These are phyloP conservation scores for Carabus problematicus DNA, from an alignment of 2,888 invertebrate genomes.

Conservation along the genomic window DNA sequence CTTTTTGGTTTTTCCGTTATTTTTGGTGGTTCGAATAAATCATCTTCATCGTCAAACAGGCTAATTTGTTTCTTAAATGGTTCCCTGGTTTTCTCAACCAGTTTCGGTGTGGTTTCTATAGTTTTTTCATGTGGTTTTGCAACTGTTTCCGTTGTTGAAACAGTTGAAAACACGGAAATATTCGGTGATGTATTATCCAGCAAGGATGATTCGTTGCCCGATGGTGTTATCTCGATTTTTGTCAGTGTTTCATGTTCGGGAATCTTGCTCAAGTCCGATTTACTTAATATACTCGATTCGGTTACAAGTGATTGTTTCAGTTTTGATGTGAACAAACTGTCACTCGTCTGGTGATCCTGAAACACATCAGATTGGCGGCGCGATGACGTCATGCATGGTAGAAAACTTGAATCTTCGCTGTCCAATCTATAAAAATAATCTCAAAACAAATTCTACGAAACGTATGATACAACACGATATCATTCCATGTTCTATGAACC, in stretches of 20 bases:
- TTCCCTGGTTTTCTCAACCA: too few relatives aligned
- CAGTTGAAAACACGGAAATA: neutral
- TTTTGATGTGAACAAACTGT: slow-evolving; percentile 51
- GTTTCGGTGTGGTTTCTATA: too few relatives aligned
- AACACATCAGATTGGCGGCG: slow-evolving; percentile 51
- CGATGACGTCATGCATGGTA: slow-evolving; percentile 50
- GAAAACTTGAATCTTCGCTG: slow-evolving; percentile 49
- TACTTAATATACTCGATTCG: slow-evolving; percentile 40
- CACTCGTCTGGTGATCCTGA: slow-evolving; percentile 51
- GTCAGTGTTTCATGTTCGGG: slow-evolving; percentile 44
- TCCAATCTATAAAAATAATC: slow-evolving; percentile 10
- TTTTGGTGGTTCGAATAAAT: slow-evolving; percentile 19
- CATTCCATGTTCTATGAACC: too few relatives aligned
- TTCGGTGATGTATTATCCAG: slow-evolving; percentile 13
- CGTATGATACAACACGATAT: too few relatives aligned
- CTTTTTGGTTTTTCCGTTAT: slow-evolving; percentile 20
- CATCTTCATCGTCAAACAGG: slow-evolving; percentile 17
- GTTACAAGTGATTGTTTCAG: slow-evolving; percentile 41
- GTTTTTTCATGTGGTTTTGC: too few relatives aligned
- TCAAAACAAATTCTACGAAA: too few relatives aligned
- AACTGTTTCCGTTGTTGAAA: too few relatives aligned
- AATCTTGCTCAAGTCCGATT: slow-evolving; percentile 44
- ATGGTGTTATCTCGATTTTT: slow-evolving; percentile 36
- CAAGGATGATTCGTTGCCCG: slow-evolving; percentile 35
- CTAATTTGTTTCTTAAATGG: neutral